Percentiles rank a stretch among this genome's conserved stretches.
Conservation (phyloP, 2,113 vertebrate species). For the Brienomyrus longianalis region DNA sequence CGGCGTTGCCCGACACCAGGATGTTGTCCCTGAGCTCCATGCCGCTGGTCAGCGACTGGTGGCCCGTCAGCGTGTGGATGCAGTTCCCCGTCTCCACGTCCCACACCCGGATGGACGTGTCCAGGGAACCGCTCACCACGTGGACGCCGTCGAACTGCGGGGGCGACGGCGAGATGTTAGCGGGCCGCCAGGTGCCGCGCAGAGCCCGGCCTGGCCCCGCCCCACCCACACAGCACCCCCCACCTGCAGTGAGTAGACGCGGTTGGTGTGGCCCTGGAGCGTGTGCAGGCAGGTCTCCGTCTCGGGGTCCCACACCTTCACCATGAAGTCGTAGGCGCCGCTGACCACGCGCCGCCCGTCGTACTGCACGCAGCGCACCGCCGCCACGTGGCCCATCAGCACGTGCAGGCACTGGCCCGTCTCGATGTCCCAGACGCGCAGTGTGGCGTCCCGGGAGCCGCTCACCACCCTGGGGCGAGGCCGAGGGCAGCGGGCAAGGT, state of each 20-base stretch:
- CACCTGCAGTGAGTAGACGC: conserved; percentile 91
- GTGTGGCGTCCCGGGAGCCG: conserved; percentile 92
- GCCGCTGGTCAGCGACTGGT: conserved; percentile 98
- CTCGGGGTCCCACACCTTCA: conserved; percentile 99
- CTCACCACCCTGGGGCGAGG: conserved; percentile 84
- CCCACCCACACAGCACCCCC: not conserved
- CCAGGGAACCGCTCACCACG: conserved; percentile 94
- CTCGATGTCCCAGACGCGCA: conserved; percentile 98
- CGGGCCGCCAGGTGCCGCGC: not conserved
- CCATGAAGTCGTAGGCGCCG: conserved; percentile 99
- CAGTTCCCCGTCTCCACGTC: conserved; percentile 98
- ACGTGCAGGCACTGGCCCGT: conserved; percentile 98
- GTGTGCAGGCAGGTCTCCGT: conserved; percentile 98
- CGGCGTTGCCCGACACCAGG: conserved; percentile 95
- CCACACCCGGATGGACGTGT: conserved; percentile 97
- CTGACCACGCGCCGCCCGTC: conserved; percentile 96
- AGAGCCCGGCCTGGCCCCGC: not conserved
- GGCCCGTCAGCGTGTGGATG: conserved; percentile 96
- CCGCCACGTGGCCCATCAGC: conserved; percentile 96
- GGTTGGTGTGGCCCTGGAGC: conserved; percentile 96
- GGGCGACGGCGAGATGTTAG: not conserved
- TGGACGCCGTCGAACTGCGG: conserved; percentile 90
- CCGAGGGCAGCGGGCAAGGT: not conserved
- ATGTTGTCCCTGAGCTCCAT: conserved; percentile 99
- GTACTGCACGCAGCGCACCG: conserved; percentile 95